phyloP scores from a whole-genome alignment of 2,113 vertebrate species.

The Protobothrops flavoviridis region DNA sequence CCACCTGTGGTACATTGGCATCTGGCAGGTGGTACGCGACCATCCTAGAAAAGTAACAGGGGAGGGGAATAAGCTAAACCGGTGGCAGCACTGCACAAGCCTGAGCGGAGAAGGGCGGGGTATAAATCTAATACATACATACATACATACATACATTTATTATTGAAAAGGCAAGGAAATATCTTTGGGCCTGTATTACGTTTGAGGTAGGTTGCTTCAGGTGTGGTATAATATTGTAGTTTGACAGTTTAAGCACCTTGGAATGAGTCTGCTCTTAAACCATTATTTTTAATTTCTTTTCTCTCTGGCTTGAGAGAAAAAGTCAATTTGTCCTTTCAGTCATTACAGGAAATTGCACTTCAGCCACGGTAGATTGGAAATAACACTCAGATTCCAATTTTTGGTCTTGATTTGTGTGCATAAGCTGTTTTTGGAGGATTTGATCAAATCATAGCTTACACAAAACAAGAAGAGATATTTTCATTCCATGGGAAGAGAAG shows the following conservation, averaged over 20 bases:
- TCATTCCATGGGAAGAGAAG: background rate
- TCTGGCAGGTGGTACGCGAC: too few relatives aligned
- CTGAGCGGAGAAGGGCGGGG: too few relatives aligned
- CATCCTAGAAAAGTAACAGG: too few relatives aligned
- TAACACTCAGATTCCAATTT: background rate
- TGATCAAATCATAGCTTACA: background rate
- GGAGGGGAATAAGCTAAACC: too few relatives aligned
- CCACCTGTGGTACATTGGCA: too few relatives aligned
- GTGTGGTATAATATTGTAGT: background rate
- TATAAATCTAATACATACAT: too few relatives aligned
- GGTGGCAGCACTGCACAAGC: too few relatives aligned
- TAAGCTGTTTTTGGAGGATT: background rate
- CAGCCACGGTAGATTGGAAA: background rate
- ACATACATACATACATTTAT: too few relatives aligned
- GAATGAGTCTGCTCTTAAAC: background rate
- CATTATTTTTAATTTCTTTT: background rate
- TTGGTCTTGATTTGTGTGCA: background rate
- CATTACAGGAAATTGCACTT: background rate
- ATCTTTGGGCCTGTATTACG: background rate
- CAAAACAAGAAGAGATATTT: background rate
- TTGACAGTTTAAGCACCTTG: background rate
- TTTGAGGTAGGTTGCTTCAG: background rate
- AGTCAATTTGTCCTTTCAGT: background rate
- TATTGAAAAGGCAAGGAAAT: background rate
- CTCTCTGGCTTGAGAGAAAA: background rate